Evolutionary conservation across 1,140 invertebrate species (phyloP), one percentile per base, ranked within the genome.

Genomic region (Calosoma granatense): DNA sequence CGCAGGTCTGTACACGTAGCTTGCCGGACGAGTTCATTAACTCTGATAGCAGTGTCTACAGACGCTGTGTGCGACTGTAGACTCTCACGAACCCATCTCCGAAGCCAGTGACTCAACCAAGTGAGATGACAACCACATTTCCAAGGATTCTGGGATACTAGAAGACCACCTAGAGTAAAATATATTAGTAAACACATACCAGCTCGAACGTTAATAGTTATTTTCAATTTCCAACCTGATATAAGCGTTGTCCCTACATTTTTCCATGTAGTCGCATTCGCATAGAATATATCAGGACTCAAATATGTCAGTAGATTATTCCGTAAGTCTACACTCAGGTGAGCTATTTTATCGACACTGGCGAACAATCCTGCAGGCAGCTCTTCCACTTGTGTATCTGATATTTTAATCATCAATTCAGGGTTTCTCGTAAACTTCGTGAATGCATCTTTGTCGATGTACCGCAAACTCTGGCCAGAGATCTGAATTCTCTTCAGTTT

Each of bases 61-160:
- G 79, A 78, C 2, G 80, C 79, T 14, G 80, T 81, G 64, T 86
- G 85, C 20, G 85, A 81, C 63, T 85, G 82, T n/a, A 85, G 74
- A 9, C 81, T 88, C 66, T 91, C 88, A 9, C 87, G 73, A 2
- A 87, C 76, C 90, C 90, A 93, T 22, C 90, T 78, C 15, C 90
- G 76, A 51, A 93, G 74, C 92, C 92, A 94, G 51, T 88, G 80
- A 1, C 90, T 90, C 21, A 93, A 77, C 90, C 91, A 94, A 2
- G 91, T 86, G 30, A 93, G 75, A 53, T 89, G 87, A 67, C 92
- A 94, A 61, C 92, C 90, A 64, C 92, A 94, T 15, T 82, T 80
- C 66, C 91, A 79, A 0, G 89, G 88, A 73, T 94, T 94, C 39
- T 87, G 85, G 4, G 87, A 82, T 58, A 93, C 78, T 22, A 87